phyloP scores from a whole-genome alignment of 2,113 vertebrate genomes.

The Lagopus leucura region DNA sequence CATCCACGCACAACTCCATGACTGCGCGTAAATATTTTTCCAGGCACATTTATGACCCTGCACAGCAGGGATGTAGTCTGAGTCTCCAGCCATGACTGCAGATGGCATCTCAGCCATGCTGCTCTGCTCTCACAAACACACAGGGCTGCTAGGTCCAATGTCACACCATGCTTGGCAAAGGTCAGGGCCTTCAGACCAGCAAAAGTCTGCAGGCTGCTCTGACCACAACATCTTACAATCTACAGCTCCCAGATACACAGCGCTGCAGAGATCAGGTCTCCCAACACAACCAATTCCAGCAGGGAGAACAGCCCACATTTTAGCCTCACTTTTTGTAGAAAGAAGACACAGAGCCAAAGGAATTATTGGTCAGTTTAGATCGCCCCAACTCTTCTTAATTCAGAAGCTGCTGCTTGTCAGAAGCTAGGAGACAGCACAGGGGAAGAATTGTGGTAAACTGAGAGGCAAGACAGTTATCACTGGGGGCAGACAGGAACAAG shows the following conservation, averaged over 20 bases:
- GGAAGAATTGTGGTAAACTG: not conserved
- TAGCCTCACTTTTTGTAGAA: not conserved
- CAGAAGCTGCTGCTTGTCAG: not conserved
- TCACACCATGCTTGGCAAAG: not conserved
- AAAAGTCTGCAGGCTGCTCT: not conserved
- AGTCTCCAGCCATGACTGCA: not conserved
- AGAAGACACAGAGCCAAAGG: not conserved
- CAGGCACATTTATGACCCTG: not conserved
- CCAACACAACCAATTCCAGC: not conserved
- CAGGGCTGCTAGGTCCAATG: not conserved
- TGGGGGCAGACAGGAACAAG: not conserved
- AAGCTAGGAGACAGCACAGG: not conserved
- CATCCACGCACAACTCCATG: not conserved
- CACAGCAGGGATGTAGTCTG: not conserved
- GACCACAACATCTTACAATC: not conserved
- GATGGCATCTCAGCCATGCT: not conserved
- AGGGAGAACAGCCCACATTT: not conserved
- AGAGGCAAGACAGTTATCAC: not conserved
- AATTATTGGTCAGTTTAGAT: not conserved
- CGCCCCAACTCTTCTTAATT: not conserved
- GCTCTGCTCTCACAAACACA: not conserved
- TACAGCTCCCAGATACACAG: not conserved
- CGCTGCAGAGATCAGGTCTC: not conserved
- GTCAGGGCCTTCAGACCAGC: not conserved
- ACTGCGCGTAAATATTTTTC: not conserved